These are phyloP conservation scores for Setophaga coronata DNA, from an alignment of 2,113 vertebrate species.

Conservation along the genomic window DNA sequence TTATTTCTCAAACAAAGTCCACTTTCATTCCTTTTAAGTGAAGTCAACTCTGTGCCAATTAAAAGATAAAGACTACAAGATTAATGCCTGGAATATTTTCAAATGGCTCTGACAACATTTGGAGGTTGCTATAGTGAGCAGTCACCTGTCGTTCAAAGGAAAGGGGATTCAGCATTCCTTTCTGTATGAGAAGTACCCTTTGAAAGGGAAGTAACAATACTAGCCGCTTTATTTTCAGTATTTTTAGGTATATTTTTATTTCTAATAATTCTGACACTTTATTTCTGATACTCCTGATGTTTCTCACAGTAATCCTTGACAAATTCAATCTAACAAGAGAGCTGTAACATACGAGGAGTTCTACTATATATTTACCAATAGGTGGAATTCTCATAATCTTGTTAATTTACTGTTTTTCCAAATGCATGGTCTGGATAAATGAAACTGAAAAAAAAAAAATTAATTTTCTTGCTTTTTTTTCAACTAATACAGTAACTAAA, in stretches of 20 bases:
- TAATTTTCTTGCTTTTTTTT: background rate
- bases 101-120: background rate
- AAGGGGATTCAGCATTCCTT: background rate
- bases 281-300: background rate
- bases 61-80: background rate
- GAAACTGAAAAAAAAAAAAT: background rate
- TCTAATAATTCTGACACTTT: background rate
- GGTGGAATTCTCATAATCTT: background rate
- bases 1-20: background rate
- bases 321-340: background rate
- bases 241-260: background rate
- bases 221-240: background rate
- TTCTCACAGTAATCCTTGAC: background rate
- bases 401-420: background rate
- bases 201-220: background rate
- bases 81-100: background rate
- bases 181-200: background rate
- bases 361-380: background rate
- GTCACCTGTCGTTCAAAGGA: constrained; percentile 2
- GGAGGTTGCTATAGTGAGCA: constrained; percentile 21
- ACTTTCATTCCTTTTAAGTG: background rate
- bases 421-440: background rate
- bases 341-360: background rate
- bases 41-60: constrained; percentile 10
- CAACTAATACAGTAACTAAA: background rate